Evolutionary conservation across 2,888 invertebrate species (phyloP), one percentile per base, ranked within the genome.

Genomic region (Ormia ochracea): DNA sequence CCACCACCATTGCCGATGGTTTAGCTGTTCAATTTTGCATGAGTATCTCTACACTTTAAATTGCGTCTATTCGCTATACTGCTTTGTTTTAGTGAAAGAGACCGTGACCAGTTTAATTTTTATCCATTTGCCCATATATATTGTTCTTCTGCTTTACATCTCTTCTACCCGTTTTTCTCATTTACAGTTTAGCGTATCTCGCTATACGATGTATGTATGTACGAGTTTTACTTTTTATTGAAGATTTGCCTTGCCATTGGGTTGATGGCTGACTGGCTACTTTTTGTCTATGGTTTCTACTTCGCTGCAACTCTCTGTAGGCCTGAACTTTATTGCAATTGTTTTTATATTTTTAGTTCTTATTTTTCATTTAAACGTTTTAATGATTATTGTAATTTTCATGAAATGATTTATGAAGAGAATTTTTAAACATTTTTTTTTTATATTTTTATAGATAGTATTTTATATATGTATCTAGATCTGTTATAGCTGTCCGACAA

Each of bases 51-150:
- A 56, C 17, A 56, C 63, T 59, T 59, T 14, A 56, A 50, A 38
- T 66, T 74, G 61, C 31, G 58, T 41, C 17, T 58, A 31, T 48
- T 72, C 45, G 52, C 17, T 72, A 12, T 41, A 12, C 31, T 58
- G 50, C 74, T 79, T 79, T 79, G 79, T 76, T 76, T 76, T 43
- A 63, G 56, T 73, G 72, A 76, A 80, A 76, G 72, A 80, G 80
- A 76, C 80, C 80, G 80, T 80, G 76, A 76, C 80, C 72, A 63
- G 76, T 76, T 75, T 73, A 26, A 66, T 78, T 72, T 80, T 66
- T 26, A 63, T 63, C 38, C 54, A 36, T 75, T 45, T 54, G 19
- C 43, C 9, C 38, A 4, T 17, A 41, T 66, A 75, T 72, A 66
- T 66, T 68, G 56, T 72, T 72, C 70, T 61, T 19, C 38, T 23